phyloP scores from a whole-genome alignment of 2,888 invertebrate genomes.

The Nudaria mundana region DNA sequence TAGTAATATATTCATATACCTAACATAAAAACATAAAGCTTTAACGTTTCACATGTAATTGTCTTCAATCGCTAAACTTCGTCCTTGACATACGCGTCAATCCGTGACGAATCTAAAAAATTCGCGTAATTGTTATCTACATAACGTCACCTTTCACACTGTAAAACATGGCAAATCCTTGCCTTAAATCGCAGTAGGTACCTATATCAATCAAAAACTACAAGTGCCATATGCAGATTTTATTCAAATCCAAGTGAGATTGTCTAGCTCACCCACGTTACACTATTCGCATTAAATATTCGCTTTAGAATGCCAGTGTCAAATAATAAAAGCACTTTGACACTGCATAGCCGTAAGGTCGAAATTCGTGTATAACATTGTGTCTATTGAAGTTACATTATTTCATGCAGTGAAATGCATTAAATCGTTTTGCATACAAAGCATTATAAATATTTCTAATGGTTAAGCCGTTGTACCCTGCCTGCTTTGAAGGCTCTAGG shows the following conservation, averaged over 20 bases:
- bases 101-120: slow-evolving; percentile 53
- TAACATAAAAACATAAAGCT: slow-evolving; percentile 43
- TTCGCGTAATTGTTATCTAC: slow-evolving; percentile 68
- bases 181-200: slow-evolving; percentile 55
- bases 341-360: slow-evolving; percentile 47
- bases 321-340: slow-evolving; percentile 44
- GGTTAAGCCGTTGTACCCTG: slow-evolving; percentile 56
- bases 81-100: slow-evolving; percentile 66
- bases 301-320: slow-evolving; percentile 34
- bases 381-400: slow-evolving; percentile 54
- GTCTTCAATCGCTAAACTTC: slow-evolving; percentile 51
- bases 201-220: slow-evolving; percentile 66
- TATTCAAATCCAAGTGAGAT: slow-evolving; percentile 58
- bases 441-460: slow-evolving; percentile 77
- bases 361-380: slow-evolving; percentile 47
- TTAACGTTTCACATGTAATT: too few species aligned
- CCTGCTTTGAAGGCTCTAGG: slow-evolving; percentile 63
- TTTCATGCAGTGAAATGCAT: slow-evolving; percentile 58
- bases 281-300: slow-evolving; percentile 42
- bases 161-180: slow-evolving; percentile 51
- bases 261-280: slow-evolving; percentile 57
- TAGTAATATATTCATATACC: too few species aligned
- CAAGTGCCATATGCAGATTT: slow-evolving; percentile 63
- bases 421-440: slow-evolving; percentile 78
- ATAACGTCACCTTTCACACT: slow-evolving; percentile 74